Percentiles rank a stretch among this genome's conserved stretches.
phyloP scores from a whole-genome alignment of 2,113 vertebrate genomes.

The Ceuthmochares aereus region DNA sequence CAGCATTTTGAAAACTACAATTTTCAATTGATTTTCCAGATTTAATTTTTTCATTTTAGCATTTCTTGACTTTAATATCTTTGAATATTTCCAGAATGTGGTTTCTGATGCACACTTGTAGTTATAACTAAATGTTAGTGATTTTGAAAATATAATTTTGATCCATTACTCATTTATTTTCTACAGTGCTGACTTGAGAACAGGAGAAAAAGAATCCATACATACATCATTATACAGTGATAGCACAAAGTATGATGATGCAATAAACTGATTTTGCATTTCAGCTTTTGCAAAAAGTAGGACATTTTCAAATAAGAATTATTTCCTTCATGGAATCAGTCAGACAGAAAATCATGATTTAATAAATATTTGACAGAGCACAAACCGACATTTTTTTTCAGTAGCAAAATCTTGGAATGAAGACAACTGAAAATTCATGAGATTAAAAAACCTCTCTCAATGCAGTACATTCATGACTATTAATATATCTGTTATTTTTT shows the following conservation, averaged over 20 bases:
- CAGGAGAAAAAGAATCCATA: background rate
- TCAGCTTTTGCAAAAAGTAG: background rate
- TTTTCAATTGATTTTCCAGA: background rate
- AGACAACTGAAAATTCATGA: background rate
- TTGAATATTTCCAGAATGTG: background rate
- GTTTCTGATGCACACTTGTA: background rate
- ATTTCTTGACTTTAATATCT: background rate
- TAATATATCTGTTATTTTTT: background rate
- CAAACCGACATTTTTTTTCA: background rate
- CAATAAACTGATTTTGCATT: background rate
- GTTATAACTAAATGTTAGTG: background rate
- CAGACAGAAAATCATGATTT: background rate
- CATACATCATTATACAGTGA: background rate
- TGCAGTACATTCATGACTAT: background rate
- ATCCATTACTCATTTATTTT: background rate
- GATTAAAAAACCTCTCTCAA: background rate
- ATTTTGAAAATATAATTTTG: background rate
- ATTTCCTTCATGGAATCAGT: background rate
- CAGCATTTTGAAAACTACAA: background rate
- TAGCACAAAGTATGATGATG: background rate
- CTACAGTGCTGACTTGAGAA: background rate
- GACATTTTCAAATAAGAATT: background rate
- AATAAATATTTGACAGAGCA: background rate
- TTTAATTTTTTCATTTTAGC: background rate
- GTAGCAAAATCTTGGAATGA: background rate